Evolutionary conservation across 1,140 invertebrate genomes (phyloP), one percentile per base, ranked within the genome.

Genomic region (Caenorhabditis latens): DNA sequence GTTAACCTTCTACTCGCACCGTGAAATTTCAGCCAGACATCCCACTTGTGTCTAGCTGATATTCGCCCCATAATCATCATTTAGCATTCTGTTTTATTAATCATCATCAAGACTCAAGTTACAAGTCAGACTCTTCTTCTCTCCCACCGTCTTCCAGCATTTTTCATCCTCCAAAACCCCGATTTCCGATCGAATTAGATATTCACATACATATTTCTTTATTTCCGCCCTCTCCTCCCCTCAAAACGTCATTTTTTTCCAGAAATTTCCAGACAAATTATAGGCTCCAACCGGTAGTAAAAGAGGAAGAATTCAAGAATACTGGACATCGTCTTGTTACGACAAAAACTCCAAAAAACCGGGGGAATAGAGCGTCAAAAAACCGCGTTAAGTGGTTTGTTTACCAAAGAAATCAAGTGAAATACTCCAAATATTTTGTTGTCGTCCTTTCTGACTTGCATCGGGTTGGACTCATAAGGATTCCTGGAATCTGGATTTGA

Each of bases 231-330:
- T 32, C 11, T 32, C 46, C 19, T 42, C 65, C 13, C 24, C 11
- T 1, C 14, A 19, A n/a, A 13, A 71, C 65, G 65, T 71, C 65
- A 71, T 11, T 71, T 71, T 71, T 43, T 46, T 7, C 32, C 16
- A n/a, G 42, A 46, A 43, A 32, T 71, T 71, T 71, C 65, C 61
- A 63, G 61, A 63, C 61, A 71, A 71, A 46, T 71, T 71, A 71
- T 71, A 71, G 65, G 65, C 40, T 71, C 65, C 65, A 46, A 32
- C 32, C 32, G 32, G 32, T 32, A 32, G 32, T 32, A 32, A 32
- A 32, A 32, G 3, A 63, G n/a, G 24, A 21, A 63, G 13, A 11
- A n/a, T 63, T 9, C 32, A 14, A 63, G 50, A 3, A 11, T 53
- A 14, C 5, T 53, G 50, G 50, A 58, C 57, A 21, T 21, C n/a